Evolutionary conservation across 2,113 vertebrate species (phyloP).

Genomic region (Promerops cafer): DNA sequence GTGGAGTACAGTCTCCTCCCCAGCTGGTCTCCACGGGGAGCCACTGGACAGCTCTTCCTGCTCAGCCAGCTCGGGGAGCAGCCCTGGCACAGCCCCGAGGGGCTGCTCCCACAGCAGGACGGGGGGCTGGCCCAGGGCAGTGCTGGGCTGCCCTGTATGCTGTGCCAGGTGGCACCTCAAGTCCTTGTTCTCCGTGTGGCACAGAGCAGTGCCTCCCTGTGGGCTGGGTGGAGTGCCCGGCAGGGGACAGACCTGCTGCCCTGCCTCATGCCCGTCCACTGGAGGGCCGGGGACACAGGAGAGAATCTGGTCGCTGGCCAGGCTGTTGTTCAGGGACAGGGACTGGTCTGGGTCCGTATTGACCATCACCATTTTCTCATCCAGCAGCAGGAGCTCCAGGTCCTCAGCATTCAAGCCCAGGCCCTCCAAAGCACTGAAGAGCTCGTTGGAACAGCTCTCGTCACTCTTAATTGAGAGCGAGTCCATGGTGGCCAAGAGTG

Average conservation of each 20-base stretch:
- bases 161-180: background rate
- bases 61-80: background rate
- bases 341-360: conserved; percentile 42
- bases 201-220: fast-evolving
- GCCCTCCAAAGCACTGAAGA: conserved; percentile 74
- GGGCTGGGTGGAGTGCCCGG: background rate
- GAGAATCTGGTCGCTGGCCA: conserved; percentile 71
- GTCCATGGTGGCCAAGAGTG: conserved; percentile 73
- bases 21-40: background rate
- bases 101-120: background rate
- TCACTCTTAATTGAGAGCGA: conserved; percentile 69
- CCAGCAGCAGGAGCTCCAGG: conserved; percentile 77
- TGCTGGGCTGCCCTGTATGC: background rate
- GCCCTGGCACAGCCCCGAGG: background rate
- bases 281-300: conserved; percentile 68
- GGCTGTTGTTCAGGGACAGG: conserved; percentile 55
- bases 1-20: background rate
- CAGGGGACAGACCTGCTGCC: background rate
- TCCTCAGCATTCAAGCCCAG: conserved; percentile 76
- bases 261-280: background rate
- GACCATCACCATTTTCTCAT: conserved; percentile 78
- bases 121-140: background rate
- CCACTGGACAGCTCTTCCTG: fast-evolving
- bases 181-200: background rate
- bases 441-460: conserved; percentile 70